Base-by-base conservation (phyloP, 2,113 vertebrate species). In the Isichthys henryi region DNA sequence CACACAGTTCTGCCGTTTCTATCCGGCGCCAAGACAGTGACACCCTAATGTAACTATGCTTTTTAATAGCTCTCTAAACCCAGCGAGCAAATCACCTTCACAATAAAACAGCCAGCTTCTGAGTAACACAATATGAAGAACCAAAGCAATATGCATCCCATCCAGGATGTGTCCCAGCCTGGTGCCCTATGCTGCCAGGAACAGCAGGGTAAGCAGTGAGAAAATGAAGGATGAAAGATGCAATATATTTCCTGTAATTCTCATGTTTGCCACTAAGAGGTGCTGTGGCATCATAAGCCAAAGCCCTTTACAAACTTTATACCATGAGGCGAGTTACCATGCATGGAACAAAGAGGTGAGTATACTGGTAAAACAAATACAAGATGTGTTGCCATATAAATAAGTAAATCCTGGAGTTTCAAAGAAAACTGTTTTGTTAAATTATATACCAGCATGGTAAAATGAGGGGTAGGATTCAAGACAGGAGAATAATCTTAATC, bases 231-330 rank as follows among this genome's bases (percentile, higher is more conserved):
- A 35, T 13, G 19, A 53, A 11, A 48, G 31, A 35, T 35, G 11
- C 10, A 86, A 85, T 19, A 23, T 86, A 50, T 87, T 80, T 52
- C 31, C 8, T 27, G 62, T 27, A 70, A 49, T 82, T 88, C 86
- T 58, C 56, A 46, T 23, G 62, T 43, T 4, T n/a, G 39, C 94
- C 95, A 94, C 93, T 85, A 92, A 91, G 89, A 90, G 93, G 92
- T 27, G 90, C 56, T 93, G 58, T 86, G 91, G 91, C 89, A 90
- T 90, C 49, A 93, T 0, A 83, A 19, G 46, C 83, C 19, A 58
- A 77, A 39, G 58, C 31, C n/a, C 35, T 50, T 43, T 77, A 2
- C 6, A 70, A 89, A 27, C 46, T 58, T 80, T 53, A 27, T 11
- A 31, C 39, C 88, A 13, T 53, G 48, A 0, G 58, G 46, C 31